Base-by-base conservation (phyloP, 2,113 vertebrate species). In the Indicator indicator region DNA sequence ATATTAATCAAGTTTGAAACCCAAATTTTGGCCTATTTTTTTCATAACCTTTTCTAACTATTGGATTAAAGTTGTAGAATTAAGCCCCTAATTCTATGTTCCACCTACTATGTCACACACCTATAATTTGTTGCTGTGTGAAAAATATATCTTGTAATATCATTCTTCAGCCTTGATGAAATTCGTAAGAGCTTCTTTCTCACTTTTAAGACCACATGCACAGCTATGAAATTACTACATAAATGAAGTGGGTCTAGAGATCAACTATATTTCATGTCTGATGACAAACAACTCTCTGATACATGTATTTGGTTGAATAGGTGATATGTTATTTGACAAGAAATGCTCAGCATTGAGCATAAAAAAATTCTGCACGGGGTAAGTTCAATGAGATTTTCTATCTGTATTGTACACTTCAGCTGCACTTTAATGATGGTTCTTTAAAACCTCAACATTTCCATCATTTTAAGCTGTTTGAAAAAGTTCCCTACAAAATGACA, bases 291-390 rank as follows among this genome's bases (percentile, higher is more conserved):
- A 59, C 52, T 50, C 71, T 93, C 79, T 92, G 52, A 70, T 83
- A 89, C 13, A 94, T 80, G 92, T 33, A 64, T 74, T 82, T 69
- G 83, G 68, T 93, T 95, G 90, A 89, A 88, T 71, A 92, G 54
- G 82, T 94, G 90, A 80, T 14, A 87, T 77, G 83, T 54, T 24
- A 80, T 86, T 89, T 74, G 86, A 94, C 94, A 92, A 95, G 94
- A 93, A 95, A 82, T 42, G 95, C 65, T 83, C 38, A 83, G 36
- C 56, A 55, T 3, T 26, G 40, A 7, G 69, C 87, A 96, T 84
- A 89, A 44, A 90, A 79, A 88, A 60, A 23, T 82, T 40, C 80
- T 77, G 81, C 88, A 69, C 48, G 32, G 67, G 38, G 12, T 48
- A 93, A 82, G 27, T 24, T 9, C 11, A 71, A 92, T 79, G 24